Evolutionary conservation across 2,113 vertebrate genomes (phyloP).

Genomic region (Campylorhamphus procurvoides): DNA sequence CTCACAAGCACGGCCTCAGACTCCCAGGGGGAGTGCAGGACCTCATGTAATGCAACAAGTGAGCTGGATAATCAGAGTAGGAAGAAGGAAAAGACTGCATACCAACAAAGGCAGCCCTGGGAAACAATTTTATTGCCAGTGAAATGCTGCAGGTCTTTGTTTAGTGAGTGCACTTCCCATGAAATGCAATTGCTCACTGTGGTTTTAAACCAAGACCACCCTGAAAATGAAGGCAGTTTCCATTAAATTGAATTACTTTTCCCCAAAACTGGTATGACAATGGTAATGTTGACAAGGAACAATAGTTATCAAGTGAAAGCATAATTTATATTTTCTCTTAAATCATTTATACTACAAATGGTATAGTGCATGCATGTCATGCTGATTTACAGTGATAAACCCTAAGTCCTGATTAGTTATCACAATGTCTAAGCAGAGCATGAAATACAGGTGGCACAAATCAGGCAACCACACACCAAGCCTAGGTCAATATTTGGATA

Average conservation of each 20-base stretch:
- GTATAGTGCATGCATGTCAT: background rate
- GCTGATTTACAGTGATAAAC: background rate
- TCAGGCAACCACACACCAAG: background rate
- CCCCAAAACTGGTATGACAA: background rate
- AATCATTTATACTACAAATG: constrained; percentile 9
- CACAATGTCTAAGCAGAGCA: background rate
- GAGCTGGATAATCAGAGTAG: background rate
- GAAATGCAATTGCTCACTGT: constrained; percentile 32
- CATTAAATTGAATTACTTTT: constrained; percentile 19
- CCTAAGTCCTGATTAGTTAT: background rate
- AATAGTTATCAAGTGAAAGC: background rate
- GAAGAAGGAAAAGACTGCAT: background rate
- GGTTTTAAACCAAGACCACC: constrained; percentile 24
- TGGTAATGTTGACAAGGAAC: background rate
- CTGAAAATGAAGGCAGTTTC: constrained; percentile 14
- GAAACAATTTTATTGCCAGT: constrained; percentile 5
- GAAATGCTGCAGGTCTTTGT: background rate
- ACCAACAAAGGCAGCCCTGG: background rate
- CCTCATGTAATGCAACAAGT: background rate
- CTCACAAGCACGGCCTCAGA: background rate
- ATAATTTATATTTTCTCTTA: constrained; percentile 25
- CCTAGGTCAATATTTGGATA: background rate
- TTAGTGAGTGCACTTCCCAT: background rate
- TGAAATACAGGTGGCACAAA: background rate
- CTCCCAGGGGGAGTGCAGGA: background rate